phyloP scores from a whole-genome alignment of 2,888 invertebrate species.

The Sussaba pulchella region DNA sequence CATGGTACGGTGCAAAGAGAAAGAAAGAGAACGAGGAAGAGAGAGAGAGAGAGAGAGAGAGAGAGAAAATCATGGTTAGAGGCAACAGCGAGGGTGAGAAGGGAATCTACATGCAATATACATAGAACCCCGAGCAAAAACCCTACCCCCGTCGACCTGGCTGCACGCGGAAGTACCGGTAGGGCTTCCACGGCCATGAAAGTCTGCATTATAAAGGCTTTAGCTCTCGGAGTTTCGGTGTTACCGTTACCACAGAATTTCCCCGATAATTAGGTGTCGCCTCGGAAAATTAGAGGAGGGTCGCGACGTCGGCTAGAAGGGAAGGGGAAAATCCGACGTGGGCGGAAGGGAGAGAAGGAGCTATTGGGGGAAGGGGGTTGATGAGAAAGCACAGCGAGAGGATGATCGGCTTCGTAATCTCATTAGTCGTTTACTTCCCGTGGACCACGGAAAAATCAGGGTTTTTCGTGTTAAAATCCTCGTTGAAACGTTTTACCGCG shows the following conservation, averaged over 20 bases:
- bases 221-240: slow-evolving; percentile 46
- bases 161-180: slow-evolving; percentile 15
- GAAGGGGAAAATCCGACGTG: neutral
- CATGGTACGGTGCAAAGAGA: neutral
- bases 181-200: slow-evolving; percentile 26
- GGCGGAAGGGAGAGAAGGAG: too few species aligned
- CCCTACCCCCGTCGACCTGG: slow-evolving; percentile 8
- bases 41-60: neutral
- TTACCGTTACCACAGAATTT: slow-evolving; percentile 71
- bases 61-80: neutral
- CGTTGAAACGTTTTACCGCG: slow-evolving; percentile 36
- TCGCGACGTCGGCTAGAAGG: slow-evolving; percentile 33
- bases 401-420: slow-evolving; percentile 71
- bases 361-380: slow-evolving; percentile 47
- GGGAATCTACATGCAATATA: slow-evolving; percentile 4
- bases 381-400: slow-evolving; percentile 46
- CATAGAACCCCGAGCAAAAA: slow-evolving; percentile 1
- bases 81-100: neutral
- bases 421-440: slow-evolving; percentile 74
- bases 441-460: slow-evolving; percentile 52
- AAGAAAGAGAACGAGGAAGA: neutral
- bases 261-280: slow-evolving; percentile 80
- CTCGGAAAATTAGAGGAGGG: slow-evolving; percentile 73
- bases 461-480: slow-evolving; percentile 71
- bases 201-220: slow-evolving; percentile 62